Evolutionary conservation across 2,888 invertebrate genomes (phyloP), one percentile per base, ranked within the genome.

Genomic region (Noctua fimbriata): DNA sequence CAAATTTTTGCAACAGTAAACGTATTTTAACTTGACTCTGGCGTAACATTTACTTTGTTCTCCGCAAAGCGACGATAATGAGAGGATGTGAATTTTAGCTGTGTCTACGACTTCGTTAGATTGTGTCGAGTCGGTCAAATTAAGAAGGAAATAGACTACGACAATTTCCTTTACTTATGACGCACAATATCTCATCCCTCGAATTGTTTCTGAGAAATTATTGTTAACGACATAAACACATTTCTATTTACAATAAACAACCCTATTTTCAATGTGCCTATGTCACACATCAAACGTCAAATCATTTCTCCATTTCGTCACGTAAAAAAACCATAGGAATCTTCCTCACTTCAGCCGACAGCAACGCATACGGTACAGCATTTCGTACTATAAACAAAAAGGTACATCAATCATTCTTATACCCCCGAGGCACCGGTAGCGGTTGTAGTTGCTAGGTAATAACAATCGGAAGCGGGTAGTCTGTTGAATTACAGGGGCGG

Each of bases 401-500:
- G 86, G 82, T 82, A 88, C 87, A 89, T 89, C 87, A 89, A 92
- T 90, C 90, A 91, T 89, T 87, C 85, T 76, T 85, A 78, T 86
- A 84, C 88, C 86, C 86, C 74, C 73, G 88, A 86, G 85, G 83
- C 78, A 83, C 85, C 73, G 87, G 85, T 87, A 79, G 81, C 69
- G 83, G 83, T 88, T 83, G 86, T 89, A 89, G 89, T 90, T 90
- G 90, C 91, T 90, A 89, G 92, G 93, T 95, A 95, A 96, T 95
- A 95, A 93, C 95, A 94, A 95, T 94, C 95, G 95, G 95, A 95
- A 94, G 92, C 91, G 92, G 90, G 91, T 87, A 90, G 91, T 92
- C 89, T 89, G 92, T 91, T 91, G 93, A 93, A 93, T 93, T 92
- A 93, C 90, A 88, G 90, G 91, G 93, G 92, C 92, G 92, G 93